These are phyloP conservation scores for Hassar affinis DNA, from an alignment of 2,113 vertebrate species.

Conservation along the genomic window DNA sequence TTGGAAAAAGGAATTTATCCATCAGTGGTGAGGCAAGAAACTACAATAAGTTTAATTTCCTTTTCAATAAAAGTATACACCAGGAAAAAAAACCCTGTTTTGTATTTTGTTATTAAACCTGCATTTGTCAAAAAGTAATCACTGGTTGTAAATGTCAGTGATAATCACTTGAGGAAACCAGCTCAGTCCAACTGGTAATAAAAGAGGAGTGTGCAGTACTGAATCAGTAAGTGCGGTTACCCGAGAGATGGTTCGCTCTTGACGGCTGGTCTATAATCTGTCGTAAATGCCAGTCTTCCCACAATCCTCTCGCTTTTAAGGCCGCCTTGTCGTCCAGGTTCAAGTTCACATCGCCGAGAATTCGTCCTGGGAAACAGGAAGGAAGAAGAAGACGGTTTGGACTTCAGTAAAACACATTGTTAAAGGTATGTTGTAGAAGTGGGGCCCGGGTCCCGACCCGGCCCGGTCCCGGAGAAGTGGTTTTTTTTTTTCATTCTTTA, in stretches of 20 bases:
- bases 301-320: constrained; percentile 76
- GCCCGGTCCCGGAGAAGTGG: too few relatives aligned
- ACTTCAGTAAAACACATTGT: too few relatives aligned
- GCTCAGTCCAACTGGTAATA: neutral
- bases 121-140: neutral
- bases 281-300: constrained; percentile 81
- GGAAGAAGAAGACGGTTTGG: neutral
- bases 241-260: constrained; percentile 76
- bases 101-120: neutral
- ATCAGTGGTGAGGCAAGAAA: neutral
- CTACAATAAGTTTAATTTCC: neutral
- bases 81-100: neutral
- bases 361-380: constrained; percentile 65
- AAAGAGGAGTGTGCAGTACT: neutral
- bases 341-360: constrained; percentile 77
- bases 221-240: constrained; percentile 55
- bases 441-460: too few relatives aligned
- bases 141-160: neutral
- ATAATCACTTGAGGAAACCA: neutral
- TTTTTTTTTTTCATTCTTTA: too few relatives aligned
- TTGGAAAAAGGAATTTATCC: neutral
- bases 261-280: constrained; percentile 77
- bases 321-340: constrained; percentile 78
- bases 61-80: neutral
- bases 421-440: neutral